Conservation (phyloP, 2,888 invertebrate species). For the Trypoxylon attenuatum region DNA sequence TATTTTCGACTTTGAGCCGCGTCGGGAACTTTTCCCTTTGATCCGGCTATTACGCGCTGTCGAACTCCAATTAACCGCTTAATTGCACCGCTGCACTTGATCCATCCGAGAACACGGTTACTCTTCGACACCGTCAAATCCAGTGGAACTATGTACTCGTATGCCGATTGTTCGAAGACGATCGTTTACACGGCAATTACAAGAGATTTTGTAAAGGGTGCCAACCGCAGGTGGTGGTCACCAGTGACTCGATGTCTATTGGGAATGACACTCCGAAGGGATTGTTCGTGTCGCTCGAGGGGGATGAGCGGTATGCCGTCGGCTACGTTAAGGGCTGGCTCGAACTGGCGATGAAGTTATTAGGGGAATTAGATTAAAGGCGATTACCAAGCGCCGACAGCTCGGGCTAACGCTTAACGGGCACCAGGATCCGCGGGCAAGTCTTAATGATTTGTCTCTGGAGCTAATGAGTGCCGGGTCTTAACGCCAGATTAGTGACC, state of each 20-base stretch:
- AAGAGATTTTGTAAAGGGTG: too few species aligned
- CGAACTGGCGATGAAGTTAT: slow-evolving; percentile 37
- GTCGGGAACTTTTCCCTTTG: slow-evolving; percentile 1
- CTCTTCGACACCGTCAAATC: background rate
- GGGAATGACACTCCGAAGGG: too few species aligned
- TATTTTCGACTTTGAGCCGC: background rate
- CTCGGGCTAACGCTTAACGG: slow-evolving; percentile 47
- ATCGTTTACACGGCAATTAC: too few species aligned
- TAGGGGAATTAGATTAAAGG: slow-evolving; percentile 46
- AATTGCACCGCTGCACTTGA: background rate
- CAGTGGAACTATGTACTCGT: too few species aligned
- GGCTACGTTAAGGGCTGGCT: too few species aligned
- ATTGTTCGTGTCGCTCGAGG: background rate
- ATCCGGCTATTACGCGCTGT: background rate
- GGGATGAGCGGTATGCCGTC: slow-evolving; percentile 4
- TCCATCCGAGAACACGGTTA: background rate
- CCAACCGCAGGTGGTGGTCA: too few species aligned
- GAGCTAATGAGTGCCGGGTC: slow-evolving; percentile 51
- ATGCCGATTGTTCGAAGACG: too few species aligned
- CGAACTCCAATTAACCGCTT: background rate
- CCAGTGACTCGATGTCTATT: too few species aligned
- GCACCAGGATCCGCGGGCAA: slow-evolving; percentile 24
- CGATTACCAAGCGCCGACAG: slow-evolving; percentile 45
- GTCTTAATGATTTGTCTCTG: slow-evolving; percentile 50
- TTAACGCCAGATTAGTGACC: slow-evolving; percentile 56